Evolutionary conservation across 2,113 vertebrate species (phyloP), one percentile per base, ranked within the genome.

Genomic region (human (Homo sapiens)): DNA sequence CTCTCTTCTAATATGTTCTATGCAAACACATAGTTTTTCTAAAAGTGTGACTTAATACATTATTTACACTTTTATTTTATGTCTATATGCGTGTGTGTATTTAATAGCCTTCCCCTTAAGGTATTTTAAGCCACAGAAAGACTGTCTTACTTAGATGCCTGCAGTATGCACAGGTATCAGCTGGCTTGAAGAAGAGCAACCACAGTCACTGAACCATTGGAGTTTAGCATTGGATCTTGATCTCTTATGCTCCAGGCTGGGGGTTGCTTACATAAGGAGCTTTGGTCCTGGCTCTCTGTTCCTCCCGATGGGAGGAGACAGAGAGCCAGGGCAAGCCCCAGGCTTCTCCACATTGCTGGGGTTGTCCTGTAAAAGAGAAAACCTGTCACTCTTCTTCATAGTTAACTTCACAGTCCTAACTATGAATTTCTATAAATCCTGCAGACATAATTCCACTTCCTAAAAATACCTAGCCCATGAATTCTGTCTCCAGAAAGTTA

Each of bases 171-270:
- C 98, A 99, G 98, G 27, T 98, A 98, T 99, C 99, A 99, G 99
- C 99, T 99, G 70, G 99, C 99, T 96, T 99, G 99, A 6, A 99
- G 98, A 30, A 99, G 99, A 13, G 99, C 99, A 76, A 99, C 99
- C 91, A 99, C 99, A 0, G 99, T 99, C 97, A 99, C 99, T 0
- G 11, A 97, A 1, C 99, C 99, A 80, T 96, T 96, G 0, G 99
- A 97, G 45, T 96, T 98, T 95, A 98, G 98, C 99, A 99, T 99
- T 0, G 99, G 99, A 66, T 99, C 98, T 93, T 98, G 96, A 30
- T 99, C 98, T 75, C 99, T 98, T 18, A 99, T 99, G 3, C 0
- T 98, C 99, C 99, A 99, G 72, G 94, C 55, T 0, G 99, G 98
- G 9, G 99, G 97, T 8, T 83, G 97, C 95, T 98, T 98, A 98